A percentile compares a stretch with the other conserved stretches of the same genome.
phyloP scores from a whole-genome alignment of 2,888 invertebrate genomes.

The Elgonia sp. region DNA sequence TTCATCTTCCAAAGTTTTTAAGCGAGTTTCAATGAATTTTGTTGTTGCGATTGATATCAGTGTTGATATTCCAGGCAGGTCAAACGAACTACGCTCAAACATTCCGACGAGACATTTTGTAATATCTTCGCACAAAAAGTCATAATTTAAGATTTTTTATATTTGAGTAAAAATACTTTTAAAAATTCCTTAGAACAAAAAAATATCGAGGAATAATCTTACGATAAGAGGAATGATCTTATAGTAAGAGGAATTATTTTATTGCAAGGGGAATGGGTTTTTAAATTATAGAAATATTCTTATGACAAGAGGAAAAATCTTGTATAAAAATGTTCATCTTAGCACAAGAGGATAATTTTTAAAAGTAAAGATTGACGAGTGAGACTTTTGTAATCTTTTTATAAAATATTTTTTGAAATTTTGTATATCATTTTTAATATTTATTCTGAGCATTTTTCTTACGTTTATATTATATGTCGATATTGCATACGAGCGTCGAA shows the following conservation, averaged over 20 bases:
- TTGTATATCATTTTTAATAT: not conserved
- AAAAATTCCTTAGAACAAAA: too few species aligned
- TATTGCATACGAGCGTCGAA: constrained; percentile 34
- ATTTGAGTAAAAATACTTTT: not conserved
- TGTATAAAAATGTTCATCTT: too few species aligned
- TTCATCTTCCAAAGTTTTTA: not conserved
- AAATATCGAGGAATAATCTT: too few species aligned
- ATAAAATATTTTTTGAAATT: not conserved
- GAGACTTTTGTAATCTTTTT: not conserved
- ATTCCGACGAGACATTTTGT: constrained; percentile 53
- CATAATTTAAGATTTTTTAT: constrained; percentile 10
- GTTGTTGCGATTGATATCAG: not conserved
- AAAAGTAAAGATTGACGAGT: not conserved
- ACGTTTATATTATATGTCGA: not conserved
- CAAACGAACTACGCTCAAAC: constrained; percentile 28
- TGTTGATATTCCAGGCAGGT: constrained; percentile 36
- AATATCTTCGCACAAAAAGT: constrained; percentile 37
- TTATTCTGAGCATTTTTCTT: not conserved
- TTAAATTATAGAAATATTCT: too few species aligned
- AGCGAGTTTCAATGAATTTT: not conserved
- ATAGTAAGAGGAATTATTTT: too few species aligned
- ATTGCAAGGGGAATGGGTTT: too few species aligned
- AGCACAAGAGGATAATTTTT: too few species aligned
- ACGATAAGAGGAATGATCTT: too few species aligned
- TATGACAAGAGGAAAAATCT: too few species aligned